phyloP scores from a whole-genome alignment of 2,113 vertebrate genomes.

The Chloropsis hardwickii region DNA sequence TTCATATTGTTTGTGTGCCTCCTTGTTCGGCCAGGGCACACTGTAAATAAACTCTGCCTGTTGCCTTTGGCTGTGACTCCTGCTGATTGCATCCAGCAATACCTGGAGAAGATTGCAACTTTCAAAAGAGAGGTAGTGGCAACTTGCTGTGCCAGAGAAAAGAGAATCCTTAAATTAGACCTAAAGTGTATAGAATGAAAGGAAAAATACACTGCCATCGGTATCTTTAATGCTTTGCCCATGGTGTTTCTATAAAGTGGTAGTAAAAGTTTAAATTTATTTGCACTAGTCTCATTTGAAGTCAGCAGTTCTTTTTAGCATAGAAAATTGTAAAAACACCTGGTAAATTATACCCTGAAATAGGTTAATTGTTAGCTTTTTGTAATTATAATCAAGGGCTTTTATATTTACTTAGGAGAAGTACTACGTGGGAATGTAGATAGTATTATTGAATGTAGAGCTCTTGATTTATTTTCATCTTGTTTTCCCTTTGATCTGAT shows the following conservation, averaged over 20 bases:
- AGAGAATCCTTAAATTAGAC: not conserved
- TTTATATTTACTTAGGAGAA: not conserved
- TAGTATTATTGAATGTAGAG: not conserved
- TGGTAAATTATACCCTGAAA: not conserved
- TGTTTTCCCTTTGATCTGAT: constrained; percentile 27
- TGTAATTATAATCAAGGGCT: not conserved
- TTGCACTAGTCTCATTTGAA: not conserved
- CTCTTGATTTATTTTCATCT: constrained; percentile 28
- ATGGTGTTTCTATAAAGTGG: not conserved
- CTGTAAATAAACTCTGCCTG: not conserved
- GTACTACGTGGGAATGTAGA: not conserved
- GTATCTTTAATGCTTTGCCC: not conserved
- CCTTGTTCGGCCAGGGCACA: not conserved
- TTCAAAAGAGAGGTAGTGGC: not conserved
- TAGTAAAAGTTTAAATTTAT: not conserved
- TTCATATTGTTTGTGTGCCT: not conserved
- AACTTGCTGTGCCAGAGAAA: not conserved
- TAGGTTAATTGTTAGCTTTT: constrained; percentile 21
- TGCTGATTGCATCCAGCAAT: not conserved
- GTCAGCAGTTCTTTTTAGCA: not conserved
- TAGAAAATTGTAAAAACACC: not conserved
- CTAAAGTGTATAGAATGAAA: not conserved
- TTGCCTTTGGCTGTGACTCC: not conserved
- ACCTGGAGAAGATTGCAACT: not conserved
- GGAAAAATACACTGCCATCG: not conserved